A percentile compares a stretch with the other conserved stretches of the same genome.
These are phyloP conservation scores for Leptopilina boulardi DNA, from an alignment of 1,140 invertebrate species.

Conservation along the genomic window DNA sequence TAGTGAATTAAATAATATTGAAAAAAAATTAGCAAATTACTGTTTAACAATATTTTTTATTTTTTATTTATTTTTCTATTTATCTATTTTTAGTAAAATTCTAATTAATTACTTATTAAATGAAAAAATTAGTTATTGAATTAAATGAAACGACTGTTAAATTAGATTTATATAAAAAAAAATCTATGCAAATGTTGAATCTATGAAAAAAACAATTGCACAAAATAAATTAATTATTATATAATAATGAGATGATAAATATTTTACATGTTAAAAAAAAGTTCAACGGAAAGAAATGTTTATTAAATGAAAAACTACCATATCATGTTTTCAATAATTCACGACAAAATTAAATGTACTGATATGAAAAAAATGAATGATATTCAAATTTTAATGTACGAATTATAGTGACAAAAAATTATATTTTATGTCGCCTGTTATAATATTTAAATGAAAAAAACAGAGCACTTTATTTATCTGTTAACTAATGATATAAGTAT, in stretches of 20 bases:
- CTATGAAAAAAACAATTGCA: neutral
- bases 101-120: too few relatives aligned
- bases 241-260: too few relatives aligned
- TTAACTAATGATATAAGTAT: slow-evolving; percentile 12
- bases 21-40: too few relatives aligned
- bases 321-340: neutral
- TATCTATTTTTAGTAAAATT: too few relatives aligned
- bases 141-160: neutral
- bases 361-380: neutral
- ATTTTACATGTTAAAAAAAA: too few relatives aligned
- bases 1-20: too few relatives aligned
- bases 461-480: slow-evolving; percentile 1
- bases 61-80: too few relatives aligned
- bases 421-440: slow-evolving; percentile 10
- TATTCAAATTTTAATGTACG: neutral
- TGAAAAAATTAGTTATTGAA: too few relatives aligned
- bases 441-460: neutral
- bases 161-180: neutral
- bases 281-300: neutral
- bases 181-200: neutral
- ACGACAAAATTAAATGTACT: neutral
- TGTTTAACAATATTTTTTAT: too few relatives aligned
- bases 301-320: too few relatives aligned
- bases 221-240: too few relatives aligned
- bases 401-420: neutral